Percentiles rank a stretch among this genome's conserved stretches.
phyloP scores from a whole-genome alignment of 2,113 vertebrate genomes.

The Coptodon rendalli region DNA sequence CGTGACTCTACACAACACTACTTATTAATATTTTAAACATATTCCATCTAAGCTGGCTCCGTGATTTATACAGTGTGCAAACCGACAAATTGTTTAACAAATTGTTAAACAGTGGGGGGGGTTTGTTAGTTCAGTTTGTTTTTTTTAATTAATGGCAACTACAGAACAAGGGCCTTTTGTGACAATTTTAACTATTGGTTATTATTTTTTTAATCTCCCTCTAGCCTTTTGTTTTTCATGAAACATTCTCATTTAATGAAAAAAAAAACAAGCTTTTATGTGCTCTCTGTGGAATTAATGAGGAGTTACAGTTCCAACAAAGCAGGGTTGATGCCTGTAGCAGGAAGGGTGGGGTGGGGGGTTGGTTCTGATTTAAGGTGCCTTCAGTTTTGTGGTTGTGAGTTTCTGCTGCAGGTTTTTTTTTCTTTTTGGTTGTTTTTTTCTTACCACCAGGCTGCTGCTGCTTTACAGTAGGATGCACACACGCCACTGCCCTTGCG shows the following conservation, averaged over 20 bases:
- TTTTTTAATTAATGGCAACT: background rate
- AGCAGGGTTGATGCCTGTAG: background rate
- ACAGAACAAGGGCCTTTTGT: background rate
- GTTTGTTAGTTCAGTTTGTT: background rate
- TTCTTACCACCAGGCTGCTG: background rate
- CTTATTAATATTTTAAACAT: background rate
- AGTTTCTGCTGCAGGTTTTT: background rate
- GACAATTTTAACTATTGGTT: background rate
- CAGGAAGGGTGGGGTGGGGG: background rate
- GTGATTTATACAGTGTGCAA: background rate
- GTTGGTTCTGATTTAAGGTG: conserved; percentile 1
- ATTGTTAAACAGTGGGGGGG: rapidly evolving
- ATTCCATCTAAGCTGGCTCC: background rate
- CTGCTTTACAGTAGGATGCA: conserved; percentile 8
- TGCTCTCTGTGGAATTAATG: conserved; percentile 31
- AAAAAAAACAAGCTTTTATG: conserved; percentile 2
- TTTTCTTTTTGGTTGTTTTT: background rate
- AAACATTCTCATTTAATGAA: background rate
- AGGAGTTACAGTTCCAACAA: conserved; percentile 12
- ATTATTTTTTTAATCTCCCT: background rate
- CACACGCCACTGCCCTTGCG: background rate
- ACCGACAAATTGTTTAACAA: background rate
- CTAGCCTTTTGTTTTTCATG: background rate
- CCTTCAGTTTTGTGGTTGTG: background rate
- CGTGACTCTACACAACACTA: background rate